Evolutionary conservation across 2,888 invertebrate genomes (phyloP).

Genomic region (Acanthosepion lycidas): DNA sequence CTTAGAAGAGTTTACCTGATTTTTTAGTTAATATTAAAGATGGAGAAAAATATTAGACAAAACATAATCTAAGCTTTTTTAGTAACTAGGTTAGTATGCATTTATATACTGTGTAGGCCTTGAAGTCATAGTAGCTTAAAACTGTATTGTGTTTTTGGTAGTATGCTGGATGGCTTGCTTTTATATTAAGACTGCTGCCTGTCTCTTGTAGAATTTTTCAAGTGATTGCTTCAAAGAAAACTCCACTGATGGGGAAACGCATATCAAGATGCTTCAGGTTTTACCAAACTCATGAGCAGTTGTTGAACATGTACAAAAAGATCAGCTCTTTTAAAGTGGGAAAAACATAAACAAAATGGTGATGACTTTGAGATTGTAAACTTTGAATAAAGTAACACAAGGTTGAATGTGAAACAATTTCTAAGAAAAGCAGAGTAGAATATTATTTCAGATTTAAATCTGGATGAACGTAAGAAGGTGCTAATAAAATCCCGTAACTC

Average conservation of each 20-base stretch:
- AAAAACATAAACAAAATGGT: neutral
- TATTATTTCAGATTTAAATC: neutral
- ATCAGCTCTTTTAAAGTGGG: neutral
- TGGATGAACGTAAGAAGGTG: neutral
- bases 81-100: neutral
- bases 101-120: neutral
- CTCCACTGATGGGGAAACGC: neutral
- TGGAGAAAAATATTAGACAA: neutral
- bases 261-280: neutral
- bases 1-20: neutral
- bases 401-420: neutral
- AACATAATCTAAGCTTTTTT: neutral
- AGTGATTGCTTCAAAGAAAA: neutral
- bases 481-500: neutral
- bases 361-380: neutral
- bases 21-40: neutral
- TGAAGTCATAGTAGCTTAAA: slow-evolving; percentile 1
- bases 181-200: neutral
- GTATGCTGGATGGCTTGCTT: neutral
- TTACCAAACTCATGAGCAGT: neutral
- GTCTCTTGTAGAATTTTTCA: neutral
- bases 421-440: neutral
- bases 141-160: neutral
- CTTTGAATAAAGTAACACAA: neutral
- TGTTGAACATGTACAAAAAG: too few relatives aligned